Conservation (phyloP, 2,888 invertebrate species). For the Pristionchus exspectatus region DNA sequence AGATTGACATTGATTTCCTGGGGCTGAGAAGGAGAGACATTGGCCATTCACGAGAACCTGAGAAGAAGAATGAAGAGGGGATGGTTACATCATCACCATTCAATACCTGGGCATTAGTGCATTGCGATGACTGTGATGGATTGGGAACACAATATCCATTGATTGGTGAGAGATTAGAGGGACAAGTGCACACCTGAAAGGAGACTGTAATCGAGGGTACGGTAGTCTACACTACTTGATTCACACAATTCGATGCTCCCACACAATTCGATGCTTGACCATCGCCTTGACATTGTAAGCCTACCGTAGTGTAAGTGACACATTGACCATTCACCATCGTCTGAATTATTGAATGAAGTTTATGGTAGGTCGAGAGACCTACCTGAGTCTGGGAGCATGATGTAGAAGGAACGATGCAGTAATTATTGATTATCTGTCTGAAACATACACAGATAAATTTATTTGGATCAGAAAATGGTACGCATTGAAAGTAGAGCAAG, state of each 20-base stretch:
- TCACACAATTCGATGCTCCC: slow-evolving; percentile 19
- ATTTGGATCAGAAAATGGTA: not conserved
- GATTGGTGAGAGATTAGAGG: not conserved
- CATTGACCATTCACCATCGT: slow-evolving; percentile 18
- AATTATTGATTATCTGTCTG: not conserved
- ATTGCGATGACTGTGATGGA: not conserved
- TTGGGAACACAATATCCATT: slow-evolving; percentile 12
- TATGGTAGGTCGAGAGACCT: not conserved
- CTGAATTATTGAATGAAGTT: not conserved
- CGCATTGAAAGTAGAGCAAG: slow-evolving; percentile 30
- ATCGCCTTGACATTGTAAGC: not conserved
- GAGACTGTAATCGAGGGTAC: not conserved
- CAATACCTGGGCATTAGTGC: slow-evolving; percentile 11
- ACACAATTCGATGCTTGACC: slow-evolving; percentile 8
- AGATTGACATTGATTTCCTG: slow-evolving; percentile 18
- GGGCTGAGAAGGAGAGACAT: slow-evolving; percentile 9
- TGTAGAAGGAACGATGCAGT: slow-evolving; percentile 42
- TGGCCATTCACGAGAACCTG: slow-evolving; percentile 22
- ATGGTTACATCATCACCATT: slow-evolving; percentile 9
- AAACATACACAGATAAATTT: not conserved
- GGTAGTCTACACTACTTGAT: not conserved
- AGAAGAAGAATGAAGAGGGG: not conserved
- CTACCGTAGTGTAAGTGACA: not conserved
- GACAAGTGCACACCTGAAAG: slow-evolving; percentile 4
- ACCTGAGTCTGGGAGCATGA: slow-evolving; percentile 26